Percentiles rank a stretch among this genome's conserved stretches.
phyloP scores from a whole-genome alignment of 2,888 invertebrate genomes.

The Apoda limacodes region DNA sequence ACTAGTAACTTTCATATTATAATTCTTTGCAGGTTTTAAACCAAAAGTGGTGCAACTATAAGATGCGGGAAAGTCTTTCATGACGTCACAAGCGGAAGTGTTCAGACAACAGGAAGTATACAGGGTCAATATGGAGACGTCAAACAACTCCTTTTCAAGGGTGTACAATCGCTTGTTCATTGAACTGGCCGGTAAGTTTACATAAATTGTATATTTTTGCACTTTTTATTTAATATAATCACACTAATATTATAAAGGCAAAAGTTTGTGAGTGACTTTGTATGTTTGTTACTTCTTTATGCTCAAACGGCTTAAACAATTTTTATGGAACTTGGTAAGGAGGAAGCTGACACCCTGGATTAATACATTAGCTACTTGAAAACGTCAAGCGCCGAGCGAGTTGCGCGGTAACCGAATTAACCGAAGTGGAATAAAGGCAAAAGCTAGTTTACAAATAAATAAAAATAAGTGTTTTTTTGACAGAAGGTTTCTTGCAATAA shows the following conservation, averaged over 20 bases:
- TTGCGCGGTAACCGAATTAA: too few relatives aligned
- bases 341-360: too few relatives aligned
- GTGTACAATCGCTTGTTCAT: slow-evolving; percentile 74
- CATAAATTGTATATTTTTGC: slow-evolving; percentile 1
- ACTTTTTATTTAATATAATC: too few relatives aligned
- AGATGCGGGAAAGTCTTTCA: slow-evolving; percentile 41
- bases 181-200: slow-evolving; percentile 75
- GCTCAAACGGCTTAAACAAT: too few relatives aligned
- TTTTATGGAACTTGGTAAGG: too few relatives aligned
- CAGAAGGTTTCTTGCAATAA: too few relatives aligned
- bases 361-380: too few relatives aligned
- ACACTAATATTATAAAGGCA: neutral
- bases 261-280: neutral
- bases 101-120: slow-evolving; percentile 13
- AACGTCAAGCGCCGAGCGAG: too few relatives aligned
- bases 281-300: neutral
- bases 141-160: slow-evolving; percentile 72
- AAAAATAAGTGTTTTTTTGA: too few relatives aligned
- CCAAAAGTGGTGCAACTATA: slow-evolving; percentile 22
- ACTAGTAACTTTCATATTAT: neutral
- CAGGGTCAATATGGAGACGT: slow-evolving; percentile 56
- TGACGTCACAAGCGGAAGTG: slow-evolving; percentile 31
- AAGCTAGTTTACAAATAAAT: too few relatives aligned
- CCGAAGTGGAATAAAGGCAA: too few relatives aligned
- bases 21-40: slow-evolving; percentile 33